Evolutionary conservation across 2,113 vertebrate genomes (phyloP), one percentile per base, ranked within the genome.

Genomic region (Amazona vittata): DNA sequence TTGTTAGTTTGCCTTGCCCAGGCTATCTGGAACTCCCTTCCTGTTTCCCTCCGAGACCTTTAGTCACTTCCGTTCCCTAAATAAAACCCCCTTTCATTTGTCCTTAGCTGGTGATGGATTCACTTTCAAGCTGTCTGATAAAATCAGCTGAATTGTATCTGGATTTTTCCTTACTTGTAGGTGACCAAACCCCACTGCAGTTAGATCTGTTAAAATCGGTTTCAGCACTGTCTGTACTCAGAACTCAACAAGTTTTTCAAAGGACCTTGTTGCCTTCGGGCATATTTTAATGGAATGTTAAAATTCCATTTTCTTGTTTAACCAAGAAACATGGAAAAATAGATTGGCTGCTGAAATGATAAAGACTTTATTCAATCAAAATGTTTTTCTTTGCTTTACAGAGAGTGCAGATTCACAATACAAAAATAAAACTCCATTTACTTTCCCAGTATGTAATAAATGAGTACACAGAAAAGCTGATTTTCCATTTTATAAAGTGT

Each of bases 21-120:
- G 89, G 77, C 86, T 80, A 86, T 78, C 80, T 92, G 97, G 78
- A 94, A 91, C 86, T 95, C 87, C 92, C 86, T 96, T 96, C 96
- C 92, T 96, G 86, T 90, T 85, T 95, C 84, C 87, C 76, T 93
- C 49, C 81, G 94, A 95, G 88, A 95, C 90, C 83, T 82, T 93
- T 88, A 96, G 81, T 97, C 93, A 93, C 92, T 96, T 96, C 91
- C 96, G 80, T 59, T 84, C 89, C 90, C 82, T 92, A 94, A 91
- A 97, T 91, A 81, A 79, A 92, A 37, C 3, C 6, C 20, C 73
- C 73, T 95, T 96, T 92, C 75, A 90, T 95, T 94, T 88, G 43
- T 83, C 55, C 90, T 83, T 78, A 81, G 76, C n/a, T 82, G 74
- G 90, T 86, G 53, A 76, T 88, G 82, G 52, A 81, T 88, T 79